These are phyloP conservation scores for Phylloscopus trochilus DNA, from an alignment of 2,113 vertebrate species.

Conservation along the genomic window DNA sequence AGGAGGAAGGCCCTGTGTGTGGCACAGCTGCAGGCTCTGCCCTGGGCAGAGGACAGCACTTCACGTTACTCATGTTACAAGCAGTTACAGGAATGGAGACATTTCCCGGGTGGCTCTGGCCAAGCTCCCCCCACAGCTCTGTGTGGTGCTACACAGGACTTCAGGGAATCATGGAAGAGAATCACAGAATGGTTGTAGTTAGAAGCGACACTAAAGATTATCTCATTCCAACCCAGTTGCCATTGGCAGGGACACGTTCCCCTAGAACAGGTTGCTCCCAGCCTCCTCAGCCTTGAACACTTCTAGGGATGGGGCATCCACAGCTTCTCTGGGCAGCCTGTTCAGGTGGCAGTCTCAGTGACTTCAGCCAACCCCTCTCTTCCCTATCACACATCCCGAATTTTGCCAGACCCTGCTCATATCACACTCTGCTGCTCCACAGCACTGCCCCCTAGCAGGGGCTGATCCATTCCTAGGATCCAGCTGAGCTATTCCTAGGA, in stretches of 20 bases:
- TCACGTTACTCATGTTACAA: fast-evolving
- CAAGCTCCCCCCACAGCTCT: fast-evolving
- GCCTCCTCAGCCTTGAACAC: background rate
- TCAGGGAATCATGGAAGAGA: background rate
- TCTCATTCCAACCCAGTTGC: background rate
- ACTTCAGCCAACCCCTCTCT: background rate
- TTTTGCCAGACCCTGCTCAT: background rate
- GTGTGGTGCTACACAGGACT: background rate
- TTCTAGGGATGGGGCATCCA: background rate
- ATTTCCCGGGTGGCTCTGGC: fast-evolving
- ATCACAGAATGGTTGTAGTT: background rate
- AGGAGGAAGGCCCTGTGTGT: background rate
- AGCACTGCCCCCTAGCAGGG: background rate
- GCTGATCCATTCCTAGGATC: background rate
- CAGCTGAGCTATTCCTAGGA: background rate
- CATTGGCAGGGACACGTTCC: background rate
- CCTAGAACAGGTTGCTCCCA: background rate
- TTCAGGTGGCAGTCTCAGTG: background rate
- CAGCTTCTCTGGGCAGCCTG: background rate
- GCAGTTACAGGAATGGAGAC: background rate
- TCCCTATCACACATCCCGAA: fast-evolving
- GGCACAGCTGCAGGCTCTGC: background rate
- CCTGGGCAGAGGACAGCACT: background rate
- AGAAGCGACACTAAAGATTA: background rate
- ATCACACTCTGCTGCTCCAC: fast-evolving